Evolutionary conservation across 2,113 vertebrate species (phyloP), one percentile per base, ranked within the genome.

Genomic region (Lasiurus borealis): DNA sequence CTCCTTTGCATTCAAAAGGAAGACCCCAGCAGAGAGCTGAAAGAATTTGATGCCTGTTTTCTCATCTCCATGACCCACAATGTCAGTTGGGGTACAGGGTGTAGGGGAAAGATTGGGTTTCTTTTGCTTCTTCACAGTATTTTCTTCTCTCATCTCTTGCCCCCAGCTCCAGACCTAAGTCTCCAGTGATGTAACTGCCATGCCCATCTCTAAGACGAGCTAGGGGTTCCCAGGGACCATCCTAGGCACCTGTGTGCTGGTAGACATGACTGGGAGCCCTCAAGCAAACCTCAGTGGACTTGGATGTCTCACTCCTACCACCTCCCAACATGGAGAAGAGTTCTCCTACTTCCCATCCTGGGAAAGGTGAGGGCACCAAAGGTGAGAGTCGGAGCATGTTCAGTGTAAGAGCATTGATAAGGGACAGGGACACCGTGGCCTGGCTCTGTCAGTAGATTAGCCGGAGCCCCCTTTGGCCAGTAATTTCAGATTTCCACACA

Each of bases 1-100:
- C 81, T 90, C 81, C 90, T 97, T 94, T 95, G 88, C 97, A 97
- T 97, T 95, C 93, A 75, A 97, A 97, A 97, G 88, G 94, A 90
- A 93, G 92, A 87, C 18, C 54, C 80, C 5, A 15, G 72, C 59
- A 12, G 50, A 46, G 25, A 23, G 21, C 48, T 31, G 31, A 31
- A 94, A 57, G 83, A 90, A 86, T 83, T 36, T 1, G 0, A 40
- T 2, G 36, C 16, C 52, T 77, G 31, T 72, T 81, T 75, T 92
- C 80, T 85, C 85, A 90, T 95, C 68, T 95, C 88, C 71, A 59
- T 29, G 88, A 50, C 44, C 50, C 18, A 9, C 6, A 16, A 86
- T 72, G 81, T 40, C n/a, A 4, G 5, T 46, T 11, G 19, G 6
- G 40, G 31, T 21, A 23, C 29, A 36, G 40, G 13, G 31, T 27